Evolutionary conservation across 1,140 invertebrate species (phyloP).

Genomic region (Lineus longissimus): DNA sequence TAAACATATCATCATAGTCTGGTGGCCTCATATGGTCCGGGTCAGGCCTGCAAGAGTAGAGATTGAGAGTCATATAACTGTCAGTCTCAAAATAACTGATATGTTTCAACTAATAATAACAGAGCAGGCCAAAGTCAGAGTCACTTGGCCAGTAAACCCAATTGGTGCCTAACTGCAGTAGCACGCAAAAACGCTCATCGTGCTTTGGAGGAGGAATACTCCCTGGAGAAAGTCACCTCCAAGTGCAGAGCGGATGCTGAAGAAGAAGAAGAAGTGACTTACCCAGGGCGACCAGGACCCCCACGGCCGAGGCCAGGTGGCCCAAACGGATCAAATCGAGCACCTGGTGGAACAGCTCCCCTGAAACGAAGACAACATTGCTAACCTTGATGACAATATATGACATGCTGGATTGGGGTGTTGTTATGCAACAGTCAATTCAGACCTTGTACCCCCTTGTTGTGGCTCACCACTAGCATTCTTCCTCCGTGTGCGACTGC

Average conservation of each 20-base stretch:
- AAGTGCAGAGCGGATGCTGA: too few species aligned
- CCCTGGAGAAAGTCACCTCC: too few species aligned
- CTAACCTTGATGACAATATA: not conserved
- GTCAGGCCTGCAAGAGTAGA: slow-evolving; percentile 57
- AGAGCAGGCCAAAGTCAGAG: too few species aligned
- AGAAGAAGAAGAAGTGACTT: not conserved
- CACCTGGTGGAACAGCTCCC: slow-evolving; percentile 69
- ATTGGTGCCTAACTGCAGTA: too few species aligned
- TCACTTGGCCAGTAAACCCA: too few species aligned
- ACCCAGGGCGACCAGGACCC: not conserved
- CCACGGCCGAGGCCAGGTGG: slow-evolving; percentile 60
- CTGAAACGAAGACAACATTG: slow-evolving; percentile 52
- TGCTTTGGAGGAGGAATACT: too few species aligned
- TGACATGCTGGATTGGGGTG: not conserved
- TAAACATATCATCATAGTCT: slow-evolving; percentile 71
- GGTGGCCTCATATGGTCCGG: slow-evolving; percentile 73
- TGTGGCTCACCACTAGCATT: too few species aligned
- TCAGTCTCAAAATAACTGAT: not conserved
- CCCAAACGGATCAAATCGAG: slow-evolving; percentile 77
- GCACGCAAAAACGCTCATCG: too few species aligned
- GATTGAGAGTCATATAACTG: slow-evolving; percentile 4
- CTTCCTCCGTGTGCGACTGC: too few species aligned
- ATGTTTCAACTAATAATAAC: not conserved
- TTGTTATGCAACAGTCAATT: too few species aligned
- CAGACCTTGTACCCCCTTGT: too few species aligned